Evolutionary conservation across 2,888 invertebrate species (phyloP).

Genomic region (Caenorhabditis virilis): DNA sequence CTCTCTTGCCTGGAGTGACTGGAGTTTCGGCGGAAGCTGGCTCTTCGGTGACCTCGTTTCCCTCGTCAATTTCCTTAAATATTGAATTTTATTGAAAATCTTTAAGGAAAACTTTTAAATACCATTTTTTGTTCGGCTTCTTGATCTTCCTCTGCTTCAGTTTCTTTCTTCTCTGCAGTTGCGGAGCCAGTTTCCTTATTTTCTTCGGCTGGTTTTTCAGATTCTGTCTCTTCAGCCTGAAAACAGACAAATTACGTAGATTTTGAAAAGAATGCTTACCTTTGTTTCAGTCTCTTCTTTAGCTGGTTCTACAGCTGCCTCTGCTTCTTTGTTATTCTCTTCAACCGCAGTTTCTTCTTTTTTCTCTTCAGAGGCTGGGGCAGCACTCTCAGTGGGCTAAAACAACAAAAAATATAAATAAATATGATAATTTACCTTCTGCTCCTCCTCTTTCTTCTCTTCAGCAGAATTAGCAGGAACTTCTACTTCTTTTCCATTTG

Average conservation of each 20-base stretch:
- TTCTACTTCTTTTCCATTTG: slow-evolving; percentile 8
- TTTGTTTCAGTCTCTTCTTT: slow-evolving; percentile 9
- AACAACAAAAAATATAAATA: not conserved
- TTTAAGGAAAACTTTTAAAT: not conserved
- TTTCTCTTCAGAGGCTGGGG: slow-evolving; percentile 5
- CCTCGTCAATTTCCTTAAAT: slow-evolving; percentile 1
- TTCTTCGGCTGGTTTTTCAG: slow-evolving; percentile 6
- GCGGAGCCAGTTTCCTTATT: slow-evolving; percentile 4
- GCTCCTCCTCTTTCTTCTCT: no score
- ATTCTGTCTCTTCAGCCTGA: slow-evolving; percentile 5
- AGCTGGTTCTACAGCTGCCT: slow-evolving; percentile 1
- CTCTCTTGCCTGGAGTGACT: slow-evolving; percentile 14
- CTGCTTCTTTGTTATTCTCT: slow-evolving; percentile 5
- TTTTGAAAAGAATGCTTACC: not conserved
- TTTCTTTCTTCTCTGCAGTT: not conserved
- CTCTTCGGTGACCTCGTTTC: slow-evolving; percentile 13
- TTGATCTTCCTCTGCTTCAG: slow-evolving; percentile 5
- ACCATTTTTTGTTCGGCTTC: not conserved
- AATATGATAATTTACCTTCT: no score
- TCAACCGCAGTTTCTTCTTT: slow-evolving; percentile 4
- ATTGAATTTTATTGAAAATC: not conserved
- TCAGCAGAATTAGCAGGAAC: slow-evolving; percentile 8
- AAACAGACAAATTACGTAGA: not conserved
- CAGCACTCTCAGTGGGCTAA: no score
- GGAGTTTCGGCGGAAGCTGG: slow-evolving; percentile 10